Evolutionary conservation across 2,888 invertebrate species (phyloP), one percentile per base, ranked within the genome.

Genomic region (Lasioglossum pauxillum): DNA sequence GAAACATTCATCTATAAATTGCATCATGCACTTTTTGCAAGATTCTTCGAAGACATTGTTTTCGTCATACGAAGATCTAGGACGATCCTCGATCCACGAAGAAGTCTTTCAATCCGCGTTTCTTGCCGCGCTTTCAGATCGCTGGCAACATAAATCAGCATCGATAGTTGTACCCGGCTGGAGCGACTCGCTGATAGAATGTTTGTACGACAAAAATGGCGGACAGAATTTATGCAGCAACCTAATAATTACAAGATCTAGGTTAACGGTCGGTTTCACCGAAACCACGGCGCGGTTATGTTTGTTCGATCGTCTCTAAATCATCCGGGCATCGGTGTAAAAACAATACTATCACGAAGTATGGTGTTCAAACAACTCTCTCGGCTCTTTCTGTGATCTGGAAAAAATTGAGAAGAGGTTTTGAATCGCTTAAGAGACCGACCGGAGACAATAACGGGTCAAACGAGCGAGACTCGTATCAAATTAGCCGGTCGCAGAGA

Each of bases 401-500:
- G 38, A 80, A 79, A 75, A 46, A 10, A 10, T 19, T 35, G 12
- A 5, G 35, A 8, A 46, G 78, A 88, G 78, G 71, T 81, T 84
- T 86, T 71, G 80, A 87, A 89, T 88, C 85, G 86, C 84, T 79
- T 64, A 86, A 5, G 5, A 31, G 31, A 85, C 78, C 69, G 80
- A 80, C 74, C 81, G 82, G 77, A 88, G 92, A 91, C 84, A 90
- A 91, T 85, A 83, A 89, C 49, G 82, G 91, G 92, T 91, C 88
- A 88, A 89, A 80, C 78, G 85, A 85, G 78, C 88, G 82, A 77
- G 84, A 85, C 89, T 90, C 86, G 88, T 89, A 92, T 92, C 89
- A 86, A 91, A 91, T 92, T 92, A 92, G 89, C 83, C 78, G 83
- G 90, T 89, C 91, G 90, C 91, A 88, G 88, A 91, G 92, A 89